These are phyloP conservation scores for Gadus chalcogrammus DNA, from an alignment of 2,113 vertebrate genomes.

Conservation along the genomic window DNA sequence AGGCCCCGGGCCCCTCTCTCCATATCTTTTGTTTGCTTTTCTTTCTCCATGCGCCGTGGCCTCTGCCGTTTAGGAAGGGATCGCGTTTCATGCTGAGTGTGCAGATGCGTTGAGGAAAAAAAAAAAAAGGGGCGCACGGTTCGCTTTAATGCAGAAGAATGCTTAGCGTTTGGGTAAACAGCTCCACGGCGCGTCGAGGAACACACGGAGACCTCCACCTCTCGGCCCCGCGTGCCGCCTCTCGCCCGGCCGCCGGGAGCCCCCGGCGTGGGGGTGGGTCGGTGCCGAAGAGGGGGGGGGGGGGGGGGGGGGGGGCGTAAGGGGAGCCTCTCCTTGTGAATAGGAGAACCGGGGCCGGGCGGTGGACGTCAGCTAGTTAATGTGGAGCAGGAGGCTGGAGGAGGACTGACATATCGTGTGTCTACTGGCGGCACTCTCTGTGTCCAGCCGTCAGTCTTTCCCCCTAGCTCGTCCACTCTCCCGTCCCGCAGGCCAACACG, in stretches of 20 bases:
- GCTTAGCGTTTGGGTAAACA: constrained; percentile 45
- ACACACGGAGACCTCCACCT: constrained; percentile 17
- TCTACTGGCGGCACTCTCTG: constrained; percentile 3
- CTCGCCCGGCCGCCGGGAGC: too few relatives aligned
- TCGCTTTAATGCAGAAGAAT: constrained; percentile 25
- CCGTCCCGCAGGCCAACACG: constrained; percentile 1
- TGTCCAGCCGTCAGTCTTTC: constrained; percentile 1
- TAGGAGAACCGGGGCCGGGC: constrained; percentile 33
- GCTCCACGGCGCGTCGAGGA: constrained; percentile 25
- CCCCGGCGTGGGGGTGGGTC: constrained; percentile 9
- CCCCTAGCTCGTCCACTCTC: not conserved
- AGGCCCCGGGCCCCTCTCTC: not conserved
- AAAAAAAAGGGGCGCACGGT: constrained; percentile 26
- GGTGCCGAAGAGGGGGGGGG: constrained; percentile 40
- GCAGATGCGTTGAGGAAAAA: constrained; percentile 39
- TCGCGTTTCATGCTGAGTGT: constrained; percentile 52
- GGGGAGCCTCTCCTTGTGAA: constrained; percentile 43
- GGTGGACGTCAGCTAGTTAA: constrained; percentile 18
- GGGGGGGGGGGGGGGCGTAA: constrained; percentile 22
- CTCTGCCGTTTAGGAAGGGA: constrained; percentile 25
- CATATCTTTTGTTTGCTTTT: too few relatives aligned
- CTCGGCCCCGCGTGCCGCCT: too few relatives aligned
- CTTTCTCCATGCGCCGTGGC: constrained; percentile 7
- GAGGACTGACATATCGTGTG: constrained; percentile 12
- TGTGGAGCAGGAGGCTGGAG: constrained; percentile 8